Evolutionary conservation across 35 echinoderm and acorn worm species (phyloP), one percentile per base, ranked within the genome.

Genomic region (Apostichopus japonicus): DNA sequence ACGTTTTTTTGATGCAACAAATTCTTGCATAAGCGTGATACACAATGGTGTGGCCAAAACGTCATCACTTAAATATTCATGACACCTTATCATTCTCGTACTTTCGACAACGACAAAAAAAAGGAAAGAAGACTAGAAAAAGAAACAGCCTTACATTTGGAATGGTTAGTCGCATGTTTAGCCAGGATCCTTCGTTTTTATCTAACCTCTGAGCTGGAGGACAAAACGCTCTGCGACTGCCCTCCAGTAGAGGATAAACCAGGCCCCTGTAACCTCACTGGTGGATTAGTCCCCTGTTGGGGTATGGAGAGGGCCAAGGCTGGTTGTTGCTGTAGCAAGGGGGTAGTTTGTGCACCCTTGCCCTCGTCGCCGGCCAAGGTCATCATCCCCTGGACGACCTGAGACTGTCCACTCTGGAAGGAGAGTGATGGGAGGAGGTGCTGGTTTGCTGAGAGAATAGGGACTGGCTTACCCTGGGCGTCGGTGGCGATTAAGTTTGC

Each of bases 401-500:
- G 93, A 16, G 53, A 77, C 77, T 77, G 90, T 77, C 54, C 91
- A 89, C 92, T 90, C 83, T 63, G 93, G 83, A 92, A 92, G 81
- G 93, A 86, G 73, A 86, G 73, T 77, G 83, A 92, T 55, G 89
- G 91, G 61, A 87, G 67, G 86, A 81, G 92, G 56, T 87, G 93
- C 86, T 55, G 92, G 25, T 92, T 87, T 56, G 95, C 75, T 24
- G 92, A 92, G 44, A 56, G 23, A 23, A 95, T 92, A n/a, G 94
- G 90, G 61, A 96, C 59, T 10, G 93, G 84, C 65, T 94, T 94
- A 82, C 95, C 95, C 62, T 94, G 93, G 79, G 90, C 86, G 72
- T 96, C 95, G 24, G 88, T 94, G 24, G 90, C 90, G 9, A 96
- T 92, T 23, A 96, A 72, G 86, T 94, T 96, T 15, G 95, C 90